Percentiles rank a stretch among this genome's conserved stretches.
These are phyloP conservation scores for Arenaria interpres DNA, from an alignment of 2,113 vertebrate species.

Conservation along the genomic window DNA sequence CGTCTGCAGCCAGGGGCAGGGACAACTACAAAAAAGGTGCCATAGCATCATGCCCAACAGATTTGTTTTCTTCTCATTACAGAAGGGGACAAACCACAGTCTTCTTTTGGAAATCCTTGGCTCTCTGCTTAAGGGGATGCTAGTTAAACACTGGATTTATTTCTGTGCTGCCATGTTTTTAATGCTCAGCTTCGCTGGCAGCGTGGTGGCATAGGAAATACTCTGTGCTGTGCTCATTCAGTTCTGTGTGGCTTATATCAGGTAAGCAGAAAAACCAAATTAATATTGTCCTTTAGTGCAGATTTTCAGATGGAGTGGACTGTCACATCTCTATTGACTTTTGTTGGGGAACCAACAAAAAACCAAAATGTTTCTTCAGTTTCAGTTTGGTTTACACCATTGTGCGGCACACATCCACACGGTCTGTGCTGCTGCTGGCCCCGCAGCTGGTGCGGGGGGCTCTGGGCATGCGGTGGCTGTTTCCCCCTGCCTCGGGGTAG, in stretches of 20 bases:
- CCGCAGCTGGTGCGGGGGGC: conserved; percentile 61
- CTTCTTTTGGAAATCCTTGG: conserved; percentile 69
- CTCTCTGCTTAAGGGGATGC: conserved; percentile 63
- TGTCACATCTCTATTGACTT: neutral
- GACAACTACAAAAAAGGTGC: neutral
- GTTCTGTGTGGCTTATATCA: conserved; percentile 77
- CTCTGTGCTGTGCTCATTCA: conserved; percentile 76
- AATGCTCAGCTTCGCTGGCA: conserved; percentile 78
- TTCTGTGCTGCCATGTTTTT: conserved; percentile 81
- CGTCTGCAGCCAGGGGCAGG: neutral
- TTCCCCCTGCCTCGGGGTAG: conserved; percentile 74
- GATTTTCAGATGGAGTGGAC: neutral
- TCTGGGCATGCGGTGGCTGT: conserved; percentile 65
- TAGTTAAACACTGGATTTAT: conserved; percentile 80
- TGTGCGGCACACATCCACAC: neutral
- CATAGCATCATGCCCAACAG: neutral
- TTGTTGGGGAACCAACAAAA: too few species aligned
- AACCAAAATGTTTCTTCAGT: neutral
- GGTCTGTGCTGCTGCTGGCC: conserved; percentile 62
- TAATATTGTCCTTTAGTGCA: neutral
- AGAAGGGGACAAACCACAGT: conserved; percentile 58
- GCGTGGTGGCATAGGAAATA: conserved; percentile 75
- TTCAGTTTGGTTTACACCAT: neutral
- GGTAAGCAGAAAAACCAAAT: conserved; percentile 37
- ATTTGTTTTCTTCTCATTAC: conserved; percentile 2